phyloP scores from a whole-genome alignment of 2,797 vertebrate genomes.

The Pipistrellus nathusii region DNA sequence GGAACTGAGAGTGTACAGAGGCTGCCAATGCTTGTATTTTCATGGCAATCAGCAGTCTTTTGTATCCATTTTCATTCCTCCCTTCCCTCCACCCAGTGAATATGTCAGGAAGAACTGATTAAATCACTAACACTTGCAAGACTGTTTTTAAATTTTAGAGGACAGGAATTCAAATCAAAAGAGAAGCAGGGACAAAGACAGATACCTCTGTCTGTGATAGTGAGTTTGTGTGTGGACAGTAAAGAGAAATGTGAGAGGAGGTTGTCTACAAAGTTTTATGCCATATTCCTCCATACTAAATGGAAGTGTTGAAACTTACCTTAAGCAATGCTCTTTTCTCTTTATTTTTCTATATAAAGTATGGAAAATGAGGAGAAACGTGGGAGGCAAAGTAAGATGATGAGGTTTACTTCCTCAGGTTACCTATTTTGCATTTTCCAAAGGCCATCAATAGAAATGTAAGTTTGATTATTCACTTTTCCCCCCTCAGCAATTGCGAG shows the following conservation, averaged over 20 bases:
- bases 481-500: background rate
- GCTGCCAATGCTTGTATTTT: background rate
- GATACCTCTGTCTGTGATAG: accelerated
- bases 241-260: background rate
- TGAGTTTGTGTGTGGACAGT: background rate
- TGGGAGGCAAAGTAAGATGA: background rate
- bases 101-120: background rate
- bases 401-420: background rate
- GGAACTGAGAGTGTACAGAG: background rate
- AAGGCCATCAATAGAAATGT: background rate
- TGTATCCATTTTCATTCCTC: background rate
- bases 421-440: background rate
- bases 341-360: background rate
- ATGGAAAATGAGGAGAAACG: background rate
- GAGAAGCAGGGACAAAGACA: background rate
- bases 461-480: background rate
- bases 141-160: background rate
- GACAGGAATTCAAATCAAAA: background rate
- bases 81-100: background rate
- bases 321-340: background rate
- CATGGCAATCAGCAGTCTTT: background rate
- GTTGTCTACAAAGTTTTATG: background rate
- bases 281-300: background rate
- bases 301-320: background rate
- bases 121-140: background rate